Evolutionary conservation across 1,140 invertebrate species (phyloP), one percentile per base, ranked within the genome.

Genomic region (Monomorium pharaonis): DNA sequence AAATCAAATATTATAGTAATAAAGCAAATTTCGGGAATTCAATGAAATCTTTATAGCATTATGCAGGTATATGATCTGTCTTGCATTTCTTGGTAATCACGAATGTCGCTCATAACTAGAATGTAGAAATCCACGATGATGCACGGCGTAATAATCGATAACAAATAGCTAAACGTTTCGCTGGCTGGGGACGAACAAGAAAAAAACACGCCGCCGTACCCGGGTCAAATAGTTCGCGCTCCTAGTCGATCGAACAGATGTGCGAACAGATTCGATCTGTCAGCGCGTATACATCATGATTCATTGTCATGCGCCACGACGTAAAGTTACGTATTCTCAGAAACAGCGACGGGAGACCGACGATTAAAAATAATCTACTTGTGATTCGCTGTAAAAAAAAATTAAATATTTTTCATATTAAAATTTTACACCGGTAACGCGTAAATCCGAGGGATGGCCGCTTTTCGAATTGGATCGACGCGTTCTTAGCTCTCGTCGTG

Each of bases 121-220:
- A 86, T 27, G 75, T 67, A 69, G 74, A 84, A 63, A 80, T 86
- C 75, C 49, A 81, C 60, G 83, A 56, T 72, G 85, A 81, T 54
- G 77, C 83, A 9, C 14, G 58, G 69, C 83, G 74, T 92, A 91
- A 92, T 91, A 85, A 92, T 87, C 86, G 76, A 42, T 91, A 88
- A 91, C 86, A 75, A 83, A 91, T 91, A 88, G 81, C 78, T 74
- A 30, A 54, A n/a, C 49, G 14, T 33, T 85, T 67, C 33, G 54
- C 62, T 24, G 42, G 56, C 18, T 62, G 33, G 12, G 18, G 16
- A 30, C 18, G 12, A 86, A 37, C 7, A 63, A 83, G 76, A 78
- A 76, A 84, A 54, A 69, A 67, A n/a, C n/a, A 16, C 16, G 14
- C 6, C 49, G n/a, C 33, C 58, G 67, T 67, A 80, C 85, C 77